Evolutionary conservation across 2,888 invertebrate species (phyloP).

Genomic region (Scelioninae gen. 1): DNA sequence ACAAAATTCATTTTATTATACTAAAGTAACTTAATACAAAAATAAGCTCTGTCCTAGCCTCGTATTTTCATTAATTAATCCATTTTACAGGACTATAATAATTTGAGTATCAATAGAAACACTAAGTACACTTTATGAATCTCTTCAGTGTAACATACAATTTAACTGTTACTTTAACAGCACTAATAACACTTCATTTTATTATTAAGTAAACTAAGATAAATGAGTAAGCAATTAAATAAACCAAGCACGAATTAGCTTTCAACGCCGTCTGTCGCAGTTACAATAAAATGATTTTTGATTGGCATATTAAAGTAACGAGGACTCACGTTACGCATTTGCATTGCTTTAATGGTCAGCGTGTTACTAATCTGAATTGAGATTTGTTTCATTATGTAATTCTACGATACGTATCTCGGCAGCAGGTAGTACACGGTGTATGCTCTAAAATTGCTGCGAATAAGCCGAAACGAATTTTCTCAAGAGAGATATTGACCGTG

Average conservation of each 20-base stretch:
- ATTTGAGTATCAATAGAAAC: no score
- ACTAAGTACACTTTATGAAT: no score
- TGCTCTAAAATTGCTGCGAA: slow-evolving; percentile 35
- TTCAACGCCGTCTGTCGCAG: neutral
- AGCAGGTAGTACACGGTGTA: slow-evolving; percentile 40
- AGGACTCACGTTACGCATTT: neutral
- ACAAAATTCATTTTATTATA: no score
- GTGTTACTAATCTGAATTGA: slow-evolving; percentile 15
- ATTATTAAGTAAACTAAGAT: neutral
- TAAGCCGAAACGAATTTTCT: slow-evolving; percentile 42
- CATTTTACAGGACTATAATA: no score
- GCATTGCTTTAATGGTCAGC: slow-evolving; percentile 2
- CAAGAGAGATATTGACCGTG: slow-evolving; percentile 43
- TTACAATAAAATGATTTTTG: slow-evolving; percentile 15
- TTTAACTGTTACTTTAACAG: no score
- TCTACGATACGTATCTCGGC: slow-evolving; percentile 39
- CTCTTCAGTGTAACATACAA: no score
- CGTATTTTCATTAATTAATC: no score
- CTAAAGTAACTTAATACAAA: no score
- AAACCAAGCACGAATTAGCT: neutral
- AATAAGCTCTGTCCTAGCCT: no score
- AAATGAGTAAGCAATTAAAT: neutral
- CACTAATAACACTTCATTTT: no score
- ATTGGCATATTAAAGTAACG: slow-evolving; percentile 22
- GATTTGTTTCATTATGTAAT: slow-evolving; percentile 34